Percentiles rank a stretch among this genome's conserved stretches.
These are phyloP conservation scores for Unio pictorum DNA, from an alignment of 2,888 invertebrate genomes.

Conservation along the genomic window DNA sequence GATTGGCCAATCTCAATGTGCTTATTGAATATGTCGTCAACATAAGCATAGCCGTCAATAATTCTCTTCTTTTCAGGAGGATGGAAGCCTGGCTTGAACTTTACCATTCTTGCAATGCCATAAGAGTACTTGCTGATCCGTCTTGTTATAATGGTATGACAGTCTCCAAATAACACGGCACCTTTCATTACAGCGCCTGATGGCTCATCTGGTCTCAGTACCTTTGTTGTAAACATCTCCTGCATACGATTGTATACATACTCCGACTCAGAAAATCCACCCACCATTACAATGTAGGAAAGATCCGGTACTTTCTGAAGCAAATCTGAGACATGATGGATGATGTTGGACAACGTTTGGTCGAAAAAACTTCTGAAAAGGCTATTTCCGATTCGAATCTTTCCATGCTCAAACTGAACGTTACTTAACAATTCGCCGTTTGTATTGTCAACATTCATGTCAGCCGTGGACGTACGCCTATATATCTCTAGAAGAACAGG, in stretches of 20 bases:
- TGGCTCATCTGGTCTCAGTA: slow-evolving; percentile 21
- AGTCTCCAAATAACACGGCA: slow-evolving; percentile 27
- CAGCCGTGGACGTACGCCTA: background rate
- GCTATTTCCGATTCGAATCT: background rate
- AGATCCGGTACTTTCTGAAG: background rate
- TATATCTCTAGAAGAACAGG: slow-evolving; percentile 14
- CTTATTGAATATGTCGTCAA: slow-evolving; percentile 25
- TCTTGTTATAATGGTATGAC: slow-evolving; percentile 18
- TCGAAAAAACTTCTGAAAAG: background rate
- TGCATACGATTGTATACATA: background rate
- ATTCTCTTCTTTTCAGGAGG: slow-evolving; percentile 9
- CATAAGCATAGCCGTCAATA: slow-evolving; percentile 7
- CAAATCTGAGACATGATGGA: background rate
- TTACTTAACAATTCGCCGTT: background rate
- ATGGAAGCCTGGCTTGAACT: slow-evolving; percentile 15
- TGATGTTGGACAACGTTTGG: background rate
- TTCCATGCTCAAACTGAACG: background rate
- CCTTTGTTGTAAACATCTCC: background rate
- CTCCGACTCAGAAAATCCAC: background rate
- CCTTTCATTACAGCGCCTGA: slow-evolving; percentile 25
- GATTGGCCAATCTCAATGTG: slow-evolving; percentile 23
- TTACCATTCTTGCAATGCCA: slow-evolving; percentile 25
- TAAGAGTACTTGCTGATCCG: slow-evolving; percentile 29
- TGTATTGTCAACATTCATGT: too few species aligned
- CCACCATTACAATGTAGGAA: background rate